Evolutionary conservation across 2,113 vertebrate genomes (phyloP), one percentile per base, ranked within the genome.

Genomic region (Leptobrachium leishanense): DNA sequence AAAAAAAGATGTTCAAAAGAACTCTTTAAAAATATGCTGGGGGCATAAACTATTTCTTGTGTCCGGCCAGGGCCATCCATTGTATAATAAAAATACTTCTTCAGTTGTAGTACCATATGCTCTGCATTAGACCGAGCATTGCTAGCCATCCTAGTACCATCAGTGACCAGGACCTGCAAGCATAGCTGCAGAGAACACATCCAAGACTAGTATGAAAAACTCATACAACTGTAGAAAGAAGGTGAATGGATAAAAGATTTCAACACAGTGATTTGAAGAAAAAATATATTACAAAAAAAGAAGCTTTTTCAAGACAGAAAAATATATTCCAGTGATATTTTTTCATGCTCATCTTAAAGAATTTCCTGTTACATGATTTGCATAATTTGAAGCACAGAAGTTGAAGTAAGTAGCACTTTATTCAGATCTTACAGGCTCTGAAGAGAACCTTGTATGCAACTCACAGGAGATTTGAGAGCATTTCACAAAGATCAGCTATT

Each of bases 211-310:
- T 68, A 2, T 9, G 55, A 68, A 74, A 74, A 74, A 20, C 50
- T 43, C 15, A 68, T 76, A 50, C 2, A 54, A 41, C 62, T 44
- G 39, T 4, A 20, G 41, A 46, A 40, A 53, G 20, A 40, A 42
- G 50, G 13, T 76, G 41, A 40, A 68, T 67, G 59, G 64, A 68
- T n/a, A 42, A 67, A 68, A 15, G 67, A 57, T 40, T 75, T 65
- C 74, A 76, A 43, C 64, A 76, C 7, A 59, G 3, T 59, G 55
- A 8, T 15, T 59, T 59, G 10, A 59, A 59, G 55, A 59, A 39
- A 68, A 43, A 43, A 31, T 5, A 64, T 64, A 4, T 15, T 59
- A n/a, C n/a, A n/a, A 6, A 7, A 67, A 68, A 8, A 5, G 3
- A 68, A 5, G 41, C 2, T 6, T 15, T 68, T 42, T 13, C 12